phyloP scores from a whole-genome alignment of 2,888 invertebrate species.

The Aradus depressus region DNA sequence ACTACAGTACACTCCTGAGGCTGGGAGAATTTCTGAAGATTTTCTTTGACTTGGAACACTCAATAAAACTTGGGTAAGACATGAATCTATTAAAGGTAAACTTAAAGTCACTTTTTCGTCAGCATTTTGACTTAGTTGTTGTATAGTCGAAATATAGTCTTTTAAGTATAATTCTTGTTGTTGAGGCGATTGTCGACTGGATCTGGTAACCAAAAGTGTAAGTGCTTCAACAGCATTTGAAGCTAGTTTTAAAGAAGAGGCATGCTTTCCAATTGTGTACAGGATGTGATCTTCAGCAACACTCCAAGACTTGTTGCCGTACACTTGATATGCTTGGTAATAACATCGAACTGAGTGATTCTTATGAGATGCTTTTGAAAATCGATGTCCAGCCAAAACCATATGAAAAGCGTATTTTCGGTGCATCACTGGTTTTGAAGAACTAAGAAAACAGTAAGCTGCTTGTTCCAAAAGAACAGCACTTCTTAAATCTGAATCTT shows the following conservation, averaged over 20 bases:
- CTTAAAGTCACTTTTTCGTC: constrained; percentile 15
- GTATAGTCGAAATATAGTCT: constrained; percentile 76
- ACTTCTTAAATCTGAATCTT: constrained; percentile 92
- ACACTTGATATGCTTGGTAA: constrained; percentile 81
- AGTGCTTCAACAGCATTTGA: constrained; percentile 63
- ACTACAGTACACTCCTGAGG: constrained; percentile 1
- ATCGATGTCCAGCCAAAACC: constrained; percentile 91
- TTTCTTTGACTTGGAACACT: constrained; percentile 10
- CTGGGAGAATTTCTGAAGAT: not conserved
- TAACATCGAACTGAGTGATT: constrained; percentile 88
- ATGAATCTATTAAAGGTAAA: constrained; percentile 18
- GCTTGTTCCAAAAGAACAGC: constrained; percentile 92
- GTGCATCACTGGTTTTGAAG: constrained; percentile 57
- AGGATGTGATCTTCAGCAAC: constrained; percentile 92
- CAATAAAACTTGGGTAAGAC: constrained; percentile 20
- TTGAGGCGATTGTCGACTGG: constrained; percentile 55
- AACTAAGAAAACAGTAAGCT: constrained; percentile 73
- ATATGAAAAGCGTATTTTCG: constrained; percentile 94
- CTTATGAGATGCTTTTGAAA: constrained; percentile 82
- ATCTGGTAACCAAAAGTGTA: constrained; percentile 59
- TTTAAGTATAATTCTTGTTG: constrained; percentile 73
- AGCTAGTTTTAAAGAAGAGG: constrained; percentile 63
- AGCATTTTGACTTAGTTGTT: constrained; percentile 43
- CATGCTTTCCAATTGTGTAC: constrained; percentile 84
- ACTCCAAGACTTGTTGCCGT: constrained; percentile 71